Base-by-base conservation (phyloP, 1,140 invertebrate genomes). In the Muscidifurax raptorellus region DNA sequence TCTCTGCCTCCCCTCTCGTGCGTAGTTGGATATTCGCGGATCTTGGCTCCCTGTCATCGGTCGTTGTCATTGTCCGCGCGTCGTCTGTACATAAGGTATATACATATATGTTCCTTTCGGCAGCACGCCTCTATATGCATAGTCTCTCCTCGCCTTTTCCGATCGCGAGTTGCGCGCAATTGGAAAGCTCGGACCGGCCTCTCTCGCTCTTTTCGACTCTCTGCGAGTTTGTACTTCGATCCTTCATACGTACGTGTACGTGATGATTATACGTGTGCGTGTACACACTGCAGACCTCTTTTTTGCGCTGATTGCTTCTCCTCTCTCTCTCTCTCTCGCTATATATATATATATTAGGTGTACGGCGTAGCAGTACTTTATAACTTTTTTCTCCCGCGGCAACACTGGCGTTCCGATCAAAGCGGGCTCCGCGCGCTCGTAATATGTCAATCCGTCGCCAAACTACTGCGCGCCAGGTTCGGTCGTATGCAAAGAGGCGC, bases 61-160 rank as follows among this genome's bases (percentile, higher is more conserved):
- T 80, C 72, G 72, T 79, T 30, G 13, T 59, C 27, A 74, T 90
- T 90, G 90, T 91, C 90, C 89, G 89, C 87, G 84, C 79, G 40
- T 40, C 7, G 7, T 47, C 44, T n/a, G n/a, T n/a, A n/a, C n/a
- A n/a, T n/a, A n/a, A n/a, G n/a, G n/a, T n/a, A n/a, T n/a, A n/a
- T n/a, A 47, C 44, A 86, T 87, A 71, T 85, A 86, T 89, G 87
- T 90, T 86, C 90, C 89, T 89, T 90, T 90, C 89, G 90, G 86
- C 90, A 88, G 86, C 90, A 89, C 88, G 89, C 90, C 89, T 90
- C 90, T 40, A 91, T 90, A 89, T 91, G 90, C 91, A 90, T 90
- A 89, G 88, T 90, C 89, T 88, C 32, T 9, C 4, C 13, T 5
- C 13, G 13, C 52, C 87, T 88, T 78, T 75, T 82, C 76, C 77